Conservation (phyloP, 2,888 invertebrate species). For the Hedya salicella region DNA sequence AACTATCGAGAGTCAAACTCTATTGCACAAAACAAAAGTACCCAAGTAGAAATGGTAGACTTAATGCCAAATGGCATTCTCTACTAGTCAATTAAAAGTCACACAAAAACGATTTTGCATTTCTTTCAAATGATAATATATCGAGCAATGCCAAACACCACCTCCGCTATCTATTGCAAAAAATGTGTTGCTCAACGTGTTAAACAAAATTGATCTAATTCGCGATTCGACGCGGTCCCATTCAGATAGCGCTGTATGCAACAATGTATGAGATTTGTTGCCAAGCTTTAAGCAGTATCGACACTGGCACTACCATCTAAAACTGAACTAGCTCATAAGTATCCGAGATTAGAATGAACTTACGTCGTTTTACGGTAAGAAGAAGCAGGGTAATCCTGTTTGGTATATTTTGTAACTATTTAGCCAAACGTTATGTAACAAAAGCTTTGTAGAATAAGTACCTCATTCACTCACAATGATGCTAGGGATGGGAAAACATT, state of each 20-base stretch:
- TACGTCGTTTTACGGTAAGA: slow-evolving; percentile 25
- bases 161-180: slow-evolving; percentile 19
- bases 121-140: background rate
- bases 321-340: slow-evolving; percentile 8
- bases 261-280: slow-evolving; percentile 40
- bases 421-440: slow-evolving; percentile 71
- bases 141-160: background rate
- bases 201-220: slow-evolving; percentile 36
- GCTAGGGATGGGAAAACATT: slow-evolving; percentile 56
- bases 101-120: no score
- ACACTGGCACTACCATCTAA: slow-evolving; percentile 4
- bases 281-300: slow-evolving; percentile 31
- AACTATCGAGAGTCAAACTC: no score
- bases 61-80: no score
- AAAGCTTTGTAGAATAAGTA: slow-evolving; percentile 71
- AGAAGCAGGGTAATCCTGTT: slow-evolving; percentile 57
- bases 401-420: slow-evolving; percentile 68
- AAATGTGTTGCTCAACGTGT: slow-evolving; percentile 30
- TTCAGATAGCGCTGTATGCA: slow-evolving; percentile 34
- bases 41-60: no score
- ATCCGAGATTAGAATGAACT: background rate
- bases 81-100: no score
- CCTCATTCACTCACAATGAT: slow-evolving; percentile 62
- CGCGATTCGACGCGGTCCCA: slow-evolving; percentile 40
- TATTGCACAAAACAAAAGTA: no score